phyloP scores from a whole-genome alignment of 1,140 invertebrate species.

The Caenorhabditis inopinata region DNA sequence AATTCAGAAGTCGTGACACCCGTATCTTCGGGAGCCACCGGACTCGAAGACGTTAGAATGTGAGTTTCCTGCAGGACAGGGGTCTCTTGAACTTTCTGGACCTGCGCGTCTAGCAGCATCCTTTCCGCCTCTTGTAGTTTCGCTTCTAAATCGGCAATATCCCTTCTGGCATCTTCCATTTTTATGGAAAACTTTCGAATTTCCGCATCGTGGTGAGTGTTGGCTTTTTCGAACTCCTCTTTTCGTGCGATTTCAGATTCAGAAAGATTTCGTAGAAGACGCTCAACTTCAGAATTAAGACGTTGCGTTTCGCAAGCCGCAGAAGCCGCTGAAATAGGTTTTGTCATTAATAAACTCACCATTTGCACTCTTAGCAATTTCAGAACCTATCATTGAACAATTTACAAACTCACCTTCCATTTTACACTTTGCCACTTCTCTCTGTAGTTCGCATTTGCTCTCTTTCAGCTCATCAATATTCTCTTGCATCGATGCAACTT shows the following conservation, averaged over 20 bases:
- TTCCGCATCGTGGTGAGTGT: not conserved
- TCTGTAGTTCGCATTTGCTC: not conserved
- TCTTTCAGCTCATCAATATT: not conserved
- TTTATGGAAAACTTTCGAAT: not conserved
- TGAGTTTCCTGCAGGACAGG: not conserved
- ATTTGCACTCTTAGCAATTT: no score
- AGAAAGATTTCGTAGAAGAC: not conserved
- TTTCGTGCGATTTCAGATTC: not conserved
- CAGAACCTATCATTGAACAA: no score
- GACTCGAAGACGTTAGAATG: not conserved
- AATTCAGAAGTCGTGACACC: no score
- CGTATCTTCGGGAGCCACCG: no score
- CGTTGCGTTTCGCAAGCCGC: not conserved
- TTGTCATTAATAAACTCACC: not conserved
- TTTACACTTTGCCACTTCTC: not conserved
- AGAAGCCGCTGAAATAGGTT: not conserved
- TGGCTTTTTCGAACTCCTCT: not conserved
- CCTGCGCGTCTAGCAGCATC: not conserved
- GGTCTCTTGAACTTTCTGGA: not conserved
- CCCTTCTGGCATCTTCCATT: not conserved
- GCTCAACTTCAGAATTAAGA: not conserved
- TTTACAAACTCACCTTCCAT: not conserved
- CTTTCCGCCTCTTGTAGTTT: not conserved
- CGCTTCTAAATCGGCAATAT: not conserved
- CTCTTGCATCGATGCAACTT: not conserved